Evolutionary conservation across 2,888 invertebrate genomes (phyloP), one percentile per base, ranked within the genome.

Genomic region (Adineta ricciae): DNA sequence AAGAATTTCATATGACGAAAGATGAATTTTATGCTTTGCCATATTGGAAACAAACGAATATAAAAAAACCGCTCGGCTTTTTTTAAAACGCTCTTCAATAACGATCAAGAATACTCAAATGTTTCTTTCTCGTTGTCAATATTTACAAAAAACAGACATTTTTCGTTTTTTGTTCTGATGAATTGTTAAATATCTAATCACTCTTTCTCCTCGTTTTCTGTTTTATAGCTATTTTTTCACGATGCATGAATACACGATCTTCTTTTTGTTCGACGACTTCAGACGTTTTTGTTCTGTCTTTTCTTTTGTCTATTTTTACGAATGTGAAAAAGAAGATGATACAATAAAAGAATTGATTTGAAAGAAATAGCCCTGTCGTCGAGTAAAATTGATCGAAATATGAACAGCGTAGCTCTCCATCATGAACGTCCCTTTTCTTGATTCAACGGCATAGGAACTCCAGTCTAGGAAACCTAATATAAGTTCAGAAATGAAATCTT

Each of bases 61-160:
- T 96, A 89, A 96, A 96, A 91, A 95, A 96, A 90, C 94, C 95
- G 89, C 93, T 94, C 84, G 95, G 95, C 87, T 93, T 97, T 87
- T 96, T 96, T 92, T 96, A 88, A n/a, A 88, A 38, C 84, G 24
- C 11, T 41, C 19, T 78, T 78, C 27, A 1, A 46, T 46, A 64
- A 64, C 32, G 32, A 32, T 19, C 32, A 64, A 64, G 64, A 64
- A 32, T 5, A 19, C 5, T 1, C 0, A 32, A 64, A 27, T 5
- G 16, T 4, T 32, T 64, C 64, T 64, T 16, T 8, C 32, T 36
- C 27, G 16, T 64, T 64, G 32, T 64, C 27, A 16, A 50, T 16
- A 19, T 32, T 32, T 27, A 32, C 19, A 11, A 64, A 36, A 0
- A 16, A 52, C 16, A 52, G 16, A 19, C 50, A 50, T 50, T 2